Conservation (phyloP, 2,888 invertebrate genomes). For the Cryptocephalus moraei region DNA sequence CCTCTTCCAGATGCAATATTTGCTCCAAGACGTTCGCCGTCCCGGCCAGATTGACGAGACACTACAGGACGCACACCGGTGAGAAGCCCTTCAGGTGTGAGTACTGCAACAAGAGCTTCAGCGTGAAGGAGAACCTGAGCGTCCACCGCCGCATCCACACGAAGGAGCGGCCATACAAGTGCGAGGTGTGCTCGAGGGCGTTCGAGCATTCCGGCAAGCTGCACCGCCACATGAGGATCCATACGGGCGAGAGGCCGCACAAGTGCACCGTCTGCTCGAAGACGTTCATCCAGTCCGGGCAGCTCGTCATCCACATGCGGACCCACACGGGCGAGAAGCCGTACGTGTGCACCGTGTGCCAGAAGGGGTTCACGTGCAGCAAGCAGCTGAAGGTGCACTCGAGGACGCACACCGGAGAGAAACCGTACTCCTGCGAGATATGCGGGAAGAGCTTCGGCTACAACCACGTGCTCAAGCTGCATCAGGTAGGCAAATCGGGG, state of each 20-base stretch:
- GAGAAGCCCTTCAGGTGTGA: constrained; percentile 82
- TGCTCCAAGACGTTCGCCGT: constrained; percentile 87
- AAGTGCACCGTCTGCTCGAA: constrained; percentile 80
- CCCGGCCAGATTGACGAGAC: constrained; percentile 73
- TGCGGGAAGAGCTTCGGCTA: constrained; percentile 86
- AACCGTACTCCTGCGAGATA: constrained; percentile 84
- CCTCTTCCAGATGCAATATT: constrained; percentile 54
- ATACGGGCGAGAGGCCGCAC: constrained; percentile 83
- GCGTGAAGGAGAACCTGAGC: constrained; percentile 85
- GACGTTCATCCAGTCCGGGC: constrained; percentile 86
- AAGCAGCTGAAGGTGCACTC: constrained; percentile 88
- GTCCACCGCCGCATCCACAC: constrained; percentile 85
- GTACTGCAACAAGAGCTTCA: constrained; percentile 85
- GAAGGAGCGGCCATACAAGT: constrained; percentile 84
- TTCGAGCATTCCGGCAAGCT: constrained; percentile 87
- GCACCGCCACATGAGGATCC: constrained; percentile 83
- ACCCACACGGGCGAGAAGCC: constrained; percentile 83
- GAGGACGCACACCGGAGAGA: constrained; percentile 82
- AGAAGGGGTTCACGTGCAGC: constrained; percentile 85
- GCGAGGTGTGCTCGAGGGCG: constrained; percentile 77
- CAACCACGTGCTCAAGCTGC: constrained; percentile 81
- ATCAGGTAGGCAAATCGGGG: constrained; percentile 37
- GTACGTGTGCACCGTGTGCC: constrained; percentile 69
- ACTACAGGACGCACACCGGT: constrained; percentile 83
- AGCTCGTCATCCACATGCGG: constrained; percentile 81